Evolutionary conservation across 2,113 vertebrate genomes (phyloP), one percentile per base, ranked within the genome.

Genomic region (Xyrauchen texanus): DNA sequence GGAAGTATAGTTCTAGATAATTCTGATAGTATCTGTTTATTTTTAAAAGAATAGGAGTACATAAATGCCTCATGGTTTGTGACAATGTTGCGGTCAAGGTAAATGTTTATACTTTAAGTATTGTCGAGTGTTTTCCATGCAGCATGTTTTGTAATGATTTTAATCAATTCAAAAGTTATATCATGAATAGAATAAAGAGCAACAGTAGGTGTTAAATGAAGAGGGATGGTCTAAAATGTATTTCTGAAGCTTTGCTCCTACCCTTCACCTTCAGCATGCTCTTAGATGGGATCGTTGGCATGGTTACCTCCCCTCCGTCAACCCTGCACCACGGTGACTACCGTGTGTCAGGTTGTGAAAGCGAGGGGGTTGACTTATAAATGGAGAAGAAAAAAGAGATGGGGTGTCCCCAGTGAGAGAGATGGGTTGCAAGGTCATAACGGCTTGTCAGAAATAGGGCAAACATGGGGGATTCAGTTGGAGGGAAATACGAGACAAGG

Each of bases 381-480:
- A 62, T 3, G 12, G 82, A 51, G 51, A 58, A 82, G 76, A 65
- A 51, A 74, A 47, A 80, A 77, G 85, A 79, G 83, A 80, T 85
- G 85, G 84, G 87, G 88, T 89, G 87, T 87, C 88, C 88, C 86
- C 84, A 85, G 82, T 53, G 88, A 88, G 88, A 86, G 88, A 85
- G 86, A 46, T 88, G 84, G 58, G 86, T 91, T 90, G 90, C 91
- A 92, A 92, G 92, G 92, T 92, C 89, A 83, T 85, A 4, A 78
- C 85, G 82, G 76, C 77, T 86, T 91, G 92, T 92, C 92, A 93
- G 89, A 90, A 86, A 88, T 85, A 88, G 87, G 88, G 88, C 90
- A 87, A 86, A 87, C 87, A 87, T 65, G 63, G 90, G 87, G 83
- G 85, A 87, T 87, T 85, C 57, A 45, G 84, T 83, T 62, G 86